Conservation (phyloP, 2,797 vertebrate genomes). For the Picus viridis region DNA sequence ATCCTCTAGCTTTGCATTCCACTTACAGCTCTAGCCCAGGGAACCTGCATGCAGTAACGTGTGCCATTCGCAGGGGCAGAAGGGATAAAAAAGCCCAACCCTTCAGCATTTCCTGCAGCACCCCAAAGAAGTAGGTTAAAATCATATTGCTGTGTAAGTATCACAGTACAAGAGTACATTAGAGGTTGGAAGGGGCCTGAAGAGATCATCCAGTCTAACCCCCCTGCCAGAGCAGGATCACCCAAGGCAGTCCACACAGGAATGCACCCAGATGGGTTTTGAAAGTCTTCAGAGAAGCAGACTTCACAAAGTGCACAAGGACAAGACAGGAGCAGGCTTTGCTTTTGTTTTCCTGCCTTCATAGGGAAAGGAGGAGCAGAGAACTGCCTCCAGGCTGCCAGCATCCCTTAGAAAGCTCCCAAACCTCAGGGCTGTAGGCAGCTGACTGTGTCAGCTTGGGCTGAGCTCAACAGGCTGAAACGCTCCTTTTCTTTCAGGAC, state of each 20-base stretch:
- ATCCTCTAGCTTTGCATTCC: neutral
- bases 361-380: neutral
- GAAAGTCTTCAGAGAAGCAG: too few species aligned
- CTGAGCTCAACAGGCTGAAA: accelerated
- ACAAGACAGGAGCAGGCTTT: neutral
- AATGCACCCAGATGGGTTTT: too few species aligned
- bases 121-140: neutral
- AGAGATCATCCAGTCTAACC: too few species aligned
- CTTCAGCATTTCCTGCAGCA: neutral
- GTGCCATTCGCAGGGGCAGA: neutral
- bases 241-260: too few species aligned
- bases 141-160: neutral
- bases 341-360: neutral
- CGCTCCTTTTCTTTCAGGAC: neutral
- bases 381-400: neutral
- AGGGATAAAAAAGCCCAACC: neutral
- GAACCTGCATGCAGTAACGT: neutral
- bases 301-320: neutral
- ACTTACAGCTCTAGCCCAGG: neutral
- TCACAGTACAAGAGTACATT: too few species aligned
- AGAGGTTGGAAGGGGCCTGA: too few species aligned
- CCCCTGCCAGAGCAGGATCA: too few species aligned
- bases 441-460: neutral
- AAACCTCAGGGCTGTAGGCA: neutral
- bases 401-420: neutral